Evolutionary conservation across 1,140 invertebrate genomes (phyloP).

Genomic region (Idris sp.): DNA sequence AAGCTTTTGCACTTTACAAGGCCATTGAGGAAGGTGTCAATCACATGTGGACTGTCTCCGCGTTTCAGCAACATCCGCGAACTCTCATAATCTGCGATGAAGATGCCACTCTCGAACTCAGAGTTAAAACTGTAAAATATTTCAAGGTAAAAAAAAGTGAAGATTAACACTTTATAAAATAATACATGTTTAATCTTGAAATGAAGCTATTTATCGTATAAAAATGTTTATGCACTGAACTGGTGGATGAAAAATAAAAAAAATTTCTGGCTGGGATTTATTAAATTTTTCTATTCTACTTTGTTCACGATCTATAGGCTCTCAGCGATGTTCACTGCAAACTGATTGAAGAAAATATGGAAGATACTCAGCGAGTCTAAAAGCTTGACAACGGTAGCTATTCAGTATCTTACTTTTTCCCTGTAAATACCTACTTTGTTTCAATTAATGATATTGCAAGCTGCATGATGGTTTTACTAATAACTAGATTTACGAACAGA

Average conservation of each 20-base stretch:
- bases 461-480: too few species aligned
- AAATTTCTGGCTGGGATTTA: background rate
- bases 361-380: constrained; percentile 32
- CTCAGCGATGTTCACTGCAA: constrained; percentile 85
- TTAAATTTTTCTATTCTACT: constrained; percentile 25
- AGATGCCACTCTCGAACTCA: constrained; percentile 96
- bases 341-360: constrained; percentile 81
- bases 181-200: too few species aligned
- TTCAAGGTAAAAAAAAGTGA: constrained; percentile 91
- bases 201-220: too few species aligned
- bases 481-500: background rate
- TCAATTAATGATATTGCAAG: background rate
- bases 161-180: too few species aligned
- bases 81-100: constrained; percentile 98
- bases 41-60: constrained; percentile 99
- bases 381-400: constrained; percentile 42
- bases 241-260: constrained; percentile 7
- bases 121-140: constrained; percentile 99
- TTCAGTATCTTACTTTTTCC: constrained; percentile 14
- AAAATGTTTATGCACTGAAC: too few species aligned
- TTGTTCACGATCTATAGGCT: constrained; percentile 77
- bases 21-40: constrained; percentile 98
- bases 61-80: constrained; percentile 96
- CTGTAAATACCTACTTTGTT: background rate
- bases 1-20: constrained; percentile 96